Evolutionary conservation across 2,797 vertebrate genomes (phyloP).

Genomic region (Acanthis flammea): DNA sequence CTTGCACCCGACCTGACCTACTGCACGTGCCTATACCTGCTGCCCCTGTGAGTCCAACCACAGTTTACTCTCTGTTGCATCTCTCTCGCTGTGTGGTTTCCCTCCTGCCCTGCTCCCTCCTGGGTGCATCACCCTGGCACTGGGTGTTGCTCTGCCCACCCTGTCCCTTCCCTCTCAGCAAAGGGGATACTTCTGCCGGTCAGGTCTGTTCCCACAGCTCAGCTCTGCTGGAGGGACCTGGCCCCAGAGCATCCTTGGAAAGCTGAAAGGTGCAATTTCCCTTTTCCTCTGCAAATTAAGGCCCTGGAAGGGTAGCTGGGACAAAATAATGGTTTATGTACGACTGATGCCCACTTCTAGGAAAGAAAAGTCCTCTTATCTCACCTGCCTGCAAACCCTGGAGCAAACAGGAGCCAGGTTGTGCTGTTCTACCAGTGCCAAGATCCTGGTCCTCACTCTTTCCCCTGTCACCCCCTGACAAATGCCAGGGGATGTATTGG

Average conservation of each 20-base stretch:
- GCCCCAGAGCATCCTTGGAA: not conserved
- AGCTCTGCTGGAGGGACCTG: not conserved
- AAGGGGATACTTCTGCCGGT: not conserved
- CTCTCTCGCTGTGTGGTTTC: slow-evolving; percentile 26
- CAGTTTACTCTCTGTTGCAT: slow-evolving; percentile 63
- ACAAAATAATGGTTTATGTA: not conserved
- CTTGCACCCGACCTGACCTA: slow-evolving; percentile 61
- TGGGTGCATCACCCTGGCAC: not conserved
- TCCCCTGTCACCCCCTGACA: not conserved
- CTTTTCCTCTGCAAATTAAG: not conserved
- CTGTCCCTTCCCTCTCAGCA: not conserved
- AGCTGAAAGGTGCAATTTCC: slow-evolving; percentile 49
- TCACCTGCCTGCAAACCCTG: not conserved
- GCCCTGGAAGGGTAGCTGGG: not conserved
- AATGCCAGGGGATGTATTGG: not conserved
- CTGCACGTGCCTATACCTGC: slow-evolving; percentile 62
- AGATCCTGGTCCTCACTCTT: not conserved
- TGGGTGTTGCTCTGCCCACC: not conserved
- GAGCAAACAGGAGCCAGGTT: not conserved
- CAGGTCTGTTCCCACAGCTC: not conserved
- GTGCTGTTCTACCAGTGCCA: not conserved
- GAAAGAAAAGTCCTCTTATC: not conserved
- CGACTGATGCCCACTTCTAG: not conserved
- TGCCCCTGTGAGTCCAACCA: slow-evolving; percentile 63
- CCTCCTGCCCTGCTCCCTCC: not conserved